Base-by-base conservation (phyloP, 2,888 invertebrate species). In the Oscheius sp. region DNA sequence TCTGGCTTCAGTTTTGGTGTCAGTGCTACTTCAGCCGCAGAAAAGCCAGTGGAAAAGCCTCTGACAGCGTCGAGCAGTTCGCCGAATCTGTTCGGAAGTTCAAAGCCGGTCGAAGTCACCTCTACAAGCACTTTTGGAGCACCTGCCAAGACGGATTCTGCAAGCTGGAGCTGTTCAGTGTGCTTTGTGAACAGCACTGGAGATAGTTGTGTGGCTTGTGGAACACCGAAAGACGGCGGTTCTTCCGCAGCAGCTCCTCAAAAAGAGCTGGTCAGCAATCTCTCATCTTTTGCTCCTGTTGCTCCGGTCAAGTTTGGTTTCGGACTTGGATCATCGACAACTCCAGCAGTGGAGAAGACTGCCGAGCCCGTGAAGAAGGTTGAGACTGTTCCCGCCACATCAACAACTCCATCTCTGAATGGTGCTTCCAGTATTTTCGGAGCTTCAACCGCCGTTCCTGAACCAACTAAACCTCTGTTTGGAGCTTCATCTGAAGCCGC, bases 231-330 rank as follows among this genome's bases (percentile, higher is more conserved):
- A 58, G 58, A 33, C 2, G 48, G 29, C 11, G 48, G 42, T 42
- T 58, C 42, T 60, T 10, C 60, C 10, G 60, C 35, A 33, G 37
- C 60, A 35, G 11, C 60, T 2, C 11, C 60, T 13, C 35, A 42
- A n/a, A 68, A 53, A 35, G 35, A 33, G 9, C 35, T 68, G 37
- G 42, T 55, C 47, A 51, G 53, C 11, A 68, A 68, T 53, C 29
- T 68, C 4, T 68, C 55, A 7, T 21, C 13, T 10, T 29, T 58
- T 58, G 58, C 53, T 33, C 55, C 68, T 0, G 33, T n/a, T 13
- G 37, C 53, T 55, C 29, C 51, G 21, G 29, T 65, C 21, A 29
- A 21, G 21, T 68, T 68, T n/a, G 55, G 68, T 21, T 68, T 68
- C 10, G 55, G 55, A 55, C 29, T 32, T 32, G 21, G 29, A 29